Base-by-base conservation (phyloP, 2,113 vertebrate genomes). In the Chamaetylas fuelleborni region DNA sequence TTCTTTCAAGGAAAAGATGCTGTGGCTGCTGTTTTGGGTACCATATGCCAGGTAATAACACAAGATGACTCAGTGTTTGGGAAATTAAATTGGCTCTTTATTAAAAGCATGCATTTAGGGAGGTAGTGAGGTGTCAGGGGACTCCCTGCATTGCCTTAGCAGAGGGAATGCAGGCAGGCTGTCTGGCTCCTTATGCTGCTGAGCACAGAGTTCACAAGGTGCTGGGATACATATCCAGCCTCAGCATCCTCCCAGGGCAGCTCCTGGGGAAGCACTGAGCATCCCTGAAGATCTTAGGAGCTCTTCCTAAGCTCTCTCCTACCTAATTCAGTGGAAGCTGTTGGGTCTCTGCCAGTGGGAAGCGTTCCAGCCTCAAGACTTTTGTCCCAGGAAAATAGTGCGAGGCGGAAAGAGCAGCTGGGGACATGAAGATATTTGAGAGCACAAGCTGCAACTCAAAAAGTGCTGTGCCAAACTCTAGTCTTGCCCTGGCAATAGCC, bases 1-100 rank as follows among this genome's bases (percentile, higher is more conserved):
- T 86, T 33, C 71, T 84, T 76, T 56, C 77, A 81, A 81, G 72
- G 80, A 73, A 84, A 69, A 87, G 83, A 64, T 76, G 93, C 78
- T 90, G 61, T 78, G 89, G 53, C 86, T 95, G 93, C 81, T 84
- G 72, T 48, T 86, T 34, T 60, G 87, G 83, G 87, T 84, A 74
- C 77, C 40, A 33, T 51, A 43, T 8, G 5, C 76, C 84, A 79
- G 81, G 91, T 92, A 95, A 89, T 90, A 85, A 80, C 70, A 82
- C 0, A 1, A 54, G 70, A 87, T 95, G 94, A 95, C 53, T 95
- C 91, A 92, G 38, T 61, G 58, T 80, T 89, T 86, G 83, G 69
- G 88, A 76, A 93, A 93, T 86, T 71, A 90, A 95, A 82, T 65
- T 47, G 53, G 7, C 57, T 92, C 50, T 69, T 92, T 53, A 88